phyloP scores from a whole-genome alignment of 2,797 vertebrate species.

The Ctenochaetus hawaiiensis region DNA sequence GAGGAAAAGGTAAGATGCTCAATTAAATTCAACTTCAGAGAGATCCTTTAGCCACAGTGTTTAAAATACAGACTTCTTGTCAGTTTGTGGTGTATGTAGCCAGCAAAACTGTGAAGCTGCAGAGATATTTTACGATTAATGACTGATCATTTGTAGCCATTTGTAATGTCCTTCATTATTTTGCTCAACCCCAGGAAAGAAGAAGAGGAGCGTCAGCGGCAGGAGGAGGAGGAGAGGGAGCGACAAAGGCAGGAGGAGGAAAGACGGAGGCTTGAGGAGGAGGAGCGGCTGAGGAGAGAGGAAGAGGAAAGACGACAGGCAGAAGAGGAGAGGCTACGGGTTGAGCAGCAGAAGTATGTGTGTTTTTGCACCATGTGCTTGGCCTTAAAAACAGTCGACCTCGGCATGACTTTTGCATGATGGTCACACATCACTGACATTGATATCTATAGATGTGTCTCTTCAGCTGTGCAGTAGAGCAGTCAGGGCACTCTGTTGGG shows the following conservation, averaged over 20 bases:
- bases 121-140: neutral
- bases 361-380: neutral
- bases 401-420: neutral
- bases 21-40: neutral
- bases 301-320: slow-evolving; percentile 92
- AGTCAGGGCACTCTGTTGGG: neutral
- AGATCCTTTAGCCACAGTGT: neutral
- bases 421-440: neutral
- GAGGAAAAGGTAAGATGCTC: slow-evolving; percentile 90
- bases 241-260: slow-evolving; percentile 92
- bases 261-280: slow-evolving; percentile 89
- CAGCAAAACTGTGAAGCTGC: neutral
- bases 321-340: slow-evolving; percentile 93
- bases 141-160: neutral
- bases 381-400: neutral
- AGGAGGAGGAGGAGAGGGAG: slow-evolving; percentile 92
- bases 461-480: neutral
- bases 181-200: slow-evolving; percentile 82
- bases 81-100: slow-evolving; percentile 13
- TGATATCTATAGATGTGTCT: neutral
- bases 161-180: neutral
- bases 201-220: slow-evolving; percentile 91
- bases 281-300: slow-evolving; percentile 91
- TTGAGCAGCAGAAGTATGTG: slow-evolving; percentile 96
- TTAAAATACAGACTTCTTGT: slow-evolving; percentile 15